Conservation (phyloP, 64 coral and sea anemone genomes). For the Pachyseris speciosa region DNA sequence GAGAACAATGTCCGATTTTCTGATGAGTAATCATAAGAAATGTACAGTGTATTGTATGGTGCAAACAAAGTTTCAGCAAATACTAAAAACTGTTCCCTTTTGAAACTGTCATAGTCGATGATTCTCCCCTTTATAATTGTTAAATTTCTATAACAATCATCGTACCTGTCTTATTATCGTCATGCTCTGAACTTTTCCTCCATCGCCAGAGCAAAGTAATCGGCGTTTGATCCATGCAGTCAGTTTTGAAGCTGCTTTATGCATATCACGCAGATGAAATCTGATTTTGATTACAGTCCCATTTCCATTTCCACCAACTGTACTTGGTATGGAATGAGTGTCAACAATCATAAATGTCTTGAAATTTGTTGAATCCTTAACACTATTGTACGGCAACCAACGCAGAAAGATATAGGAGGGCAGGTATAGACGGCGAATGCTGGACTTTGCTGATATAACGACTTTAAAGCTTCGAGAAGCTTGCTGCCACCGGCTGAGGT, state of each 20-base stretch:
- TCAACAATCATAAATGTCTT: not conserved
- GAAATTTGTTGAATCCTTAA: constrained; percentile 15
- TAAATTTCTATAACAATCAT: constrained; percentile 1
- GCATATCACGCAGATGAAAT: not conserved
- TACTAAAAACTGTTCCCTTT: not conserved
- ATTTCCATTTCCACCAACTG: constrained; percentile 39
- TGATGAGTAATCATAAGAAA: too few species aligned
- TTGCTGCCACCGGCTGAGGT: not conserved
- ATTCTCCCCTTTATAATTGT: not conserved
- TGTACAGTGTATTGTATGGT: too few species aligned
- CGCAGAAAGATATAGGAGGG: not conserved
- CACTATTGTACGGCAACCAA: constrained; percentile 16
- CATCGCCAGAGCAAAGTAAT: constrained; percentile 1
- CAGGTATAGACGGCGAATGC: not conserved
- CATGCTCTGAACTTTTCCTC: not conserved
- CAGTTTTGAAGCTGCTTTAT: not conserved
- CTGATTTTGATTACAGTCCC: constrained; percentile 3
- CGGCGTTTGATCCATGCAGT: constrained; percentile 2
- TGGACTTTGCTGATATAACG: not conserved
- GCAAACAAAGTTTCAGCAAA: too few species aligned
- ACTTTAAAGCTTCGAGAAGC: not conserved
- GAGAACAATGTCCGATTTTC: too few species aligned
- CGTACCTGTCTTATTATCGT: constrained; percentile 5
- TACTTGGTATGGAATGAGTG: constrained; percentile 25
- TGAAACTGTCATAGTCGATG: not conserved